Percentiles rank a stretch among this genome's conserved stretches.
Conservation (phyloP, 2,113 vertebrate species). For the Heterotis niloticus region DNA sequence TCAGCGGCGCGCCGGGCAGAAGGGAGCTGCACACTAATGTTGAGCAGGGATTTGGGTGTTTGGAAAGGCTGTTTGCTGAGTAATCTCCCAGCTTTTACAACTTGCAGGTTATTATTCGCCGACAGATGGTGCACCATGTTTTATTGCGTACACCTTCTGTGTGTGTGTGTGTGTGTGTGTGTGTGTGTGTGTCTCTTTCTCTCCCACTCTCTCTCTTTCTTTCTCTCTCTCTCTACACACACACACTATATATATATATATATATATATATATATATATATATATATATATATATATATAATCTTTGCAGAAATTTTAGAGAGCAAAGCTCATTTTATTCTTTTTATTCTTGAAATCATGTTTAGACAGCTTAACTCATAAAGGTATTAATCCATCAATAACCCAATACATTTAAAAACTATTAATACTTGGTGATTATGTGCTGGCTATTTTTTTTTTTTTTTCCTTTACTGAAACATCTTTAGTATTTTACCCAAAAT, state of each 20-base stretch:
- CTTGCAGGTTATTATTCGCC: conserved; percentile 84
- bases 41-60: conserved; percentile 48
- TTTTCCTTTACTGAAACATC: no score
- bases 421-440: background rate
- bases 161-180: conserved; percentile 57
- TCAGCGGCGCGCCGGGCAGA: background rate
- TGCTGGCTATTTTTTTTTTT: no score
- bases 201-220: no score
- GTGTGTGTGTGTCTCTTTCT: no score
- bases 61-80: conserved; percentile 75
- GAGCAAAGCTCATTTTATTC: conserved; percentile 9
- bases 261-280: no score
- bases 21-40: conserved; percentile 33
- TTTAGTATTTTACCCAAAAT: no score
- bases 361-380: background rate
- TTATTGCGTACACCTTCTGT: conserved; percentile 92
- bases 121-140: conserved; percentile 87
- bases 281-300: conserved; percentile 38
- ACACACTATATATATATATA: no score
- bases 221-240: no score
- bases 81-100: conserved; percentile 80
- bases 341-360: background rate
- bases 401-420: background rate
- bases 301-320: background rate
- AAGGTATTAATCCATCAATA: background rate